These are phyloP conservation scores for Spinibarbus caldwelli DNA, from an alignment of 2,797 vertebrate genomes.

Conservation along the genomic window DNA sequence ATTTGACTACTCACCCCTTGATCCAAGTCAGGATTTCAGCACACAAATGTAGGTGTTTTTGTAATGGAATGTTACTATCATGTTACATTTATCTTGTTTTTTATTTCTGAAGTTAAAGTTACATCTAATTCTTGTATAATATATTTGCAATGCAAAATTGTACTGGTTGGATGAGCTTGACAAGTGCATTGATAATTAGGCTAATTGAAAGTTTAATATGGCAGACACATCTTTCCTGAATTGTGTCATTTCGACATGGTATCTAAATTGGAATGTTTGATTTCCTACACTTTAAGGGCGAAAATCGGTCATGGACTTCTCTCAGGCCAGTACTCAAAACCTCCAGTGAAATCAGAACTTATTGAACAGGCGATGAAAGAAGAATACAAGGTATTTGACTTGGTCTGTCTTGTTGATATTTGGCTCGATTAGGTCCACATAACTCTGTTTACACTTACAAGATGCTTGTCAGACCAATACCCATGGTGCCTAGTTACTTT, in stretches of 20 bases:
- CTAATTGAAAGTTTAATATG: background rate
- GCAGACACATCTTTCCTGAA: background rate
- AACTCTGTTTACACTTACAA: background rate
- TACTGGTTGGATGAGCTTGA: background rate
- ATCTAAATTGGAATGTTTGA: too few relatives aligned
- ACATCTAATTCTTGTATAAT: background rate
- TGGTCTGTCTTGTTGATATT: constrained; percentile 55
- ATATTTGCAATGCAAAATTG: background rate
- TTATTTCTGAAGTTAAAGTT: background rate
- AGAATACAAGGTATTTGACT: constrained; percentile 94
- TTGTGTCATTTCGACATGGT: background rate
- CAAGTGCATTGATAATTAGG: background rate
- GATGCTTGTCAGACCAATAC: background rate
- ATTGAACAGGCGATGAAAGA: constrained; percentile 99
- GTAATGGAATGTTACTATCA: background rate
- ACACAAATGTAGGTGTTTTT: constrained; percentile 92
- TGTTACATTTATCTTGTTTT: background rate
- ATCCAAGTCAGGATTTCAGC: constrained; percentile 95
- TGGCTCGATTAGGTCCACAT: constrained; percentile 9
- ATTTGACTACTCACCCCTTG: constrained; percentile 97
- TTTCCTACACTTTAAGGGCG: constrained; percentile 81
- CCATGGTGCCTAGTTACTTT: background rate
- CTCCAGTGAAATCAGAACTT: constrained; percentile 96
- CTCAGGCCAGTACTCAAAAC: constrained; percentile 96
- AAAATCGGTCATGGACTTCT: constrained; percentile 97